Evolutionary conservation across 2,888 invertebrate species (phyloP).

Genomic region (Belgica antarctica): DNA sequence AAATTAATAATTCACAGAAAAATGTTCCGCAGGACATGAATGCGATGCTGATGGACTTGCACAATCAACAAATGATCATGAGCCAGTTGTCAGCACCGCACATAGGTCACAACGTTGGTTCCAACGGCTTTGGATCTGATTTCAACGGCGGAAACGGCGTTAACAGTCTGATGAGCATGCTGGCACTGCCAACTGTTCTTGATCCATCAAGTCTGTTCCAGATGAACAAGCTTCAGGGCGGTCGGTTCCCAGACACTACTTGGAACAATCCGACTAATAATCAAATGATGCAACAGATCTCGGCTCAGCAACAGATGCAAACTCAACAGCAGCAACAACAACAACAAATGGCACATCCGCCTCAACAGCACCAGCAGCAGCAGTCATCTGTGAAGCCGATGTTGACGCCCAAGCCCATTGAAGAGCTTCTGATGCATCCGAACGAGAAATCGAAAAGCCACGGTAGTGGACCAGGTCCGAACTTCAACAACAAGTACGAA

Average conservation of each 20-base stretch:
- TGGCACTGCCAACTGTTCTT: background rate
- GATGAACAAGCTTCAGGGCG: slow-evolving; percentile 47
- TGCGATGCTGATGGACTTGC: slow-evolving; percentile 17
- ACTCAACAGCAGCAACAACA: slow-evolving; percentile 54
- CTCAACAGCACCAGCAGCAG: slow-evolving; percentile 44
- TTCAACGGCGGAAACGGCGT: slow-evolving; percentile 24
- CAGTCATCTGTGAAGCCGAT: slow-evolving; percentile 56
- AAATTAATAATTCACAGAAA: slow-evolving; percentile 16
- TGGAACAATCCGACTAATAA: slow-evolving; percentile 47
- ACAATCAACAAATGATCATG: background rate
- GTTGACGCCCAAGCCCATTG: slow-evolving; percentile 67
- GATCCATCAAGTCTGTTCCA: background rate
- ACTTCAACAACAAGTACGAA: slow-evolving; percentile 64
- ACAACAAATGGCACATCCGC: slow-evolving; percentile 54
- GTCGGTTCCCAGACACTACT: slow-evolving; percentile 51
- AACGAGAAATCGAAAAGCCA: slow-evolving; percentile 63
- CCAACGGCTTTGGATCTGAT: slow-evolving; percentile 43
- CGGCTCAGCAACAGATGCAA: slow-evolving; percentile 45
- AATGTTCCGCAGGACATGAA: slow-evolving; percentile 4
- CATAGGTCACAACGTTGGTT: slow-evolving; percentile 47
- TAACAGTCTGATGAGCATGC: slow-evolving; percentile 11
- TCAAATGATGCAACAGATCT: slow-evolving; percentile 44
- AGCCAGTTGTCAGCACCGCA: background rate
- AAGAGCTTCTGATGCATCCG: slow-evolving; percentile 61
- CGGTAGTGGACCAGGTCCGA: slow-evolving; percentile 31